Evolutionary conservation across 2,113 vertebrate genomes (phyloP).

Genomic region (Chauna torquata): DNA sequence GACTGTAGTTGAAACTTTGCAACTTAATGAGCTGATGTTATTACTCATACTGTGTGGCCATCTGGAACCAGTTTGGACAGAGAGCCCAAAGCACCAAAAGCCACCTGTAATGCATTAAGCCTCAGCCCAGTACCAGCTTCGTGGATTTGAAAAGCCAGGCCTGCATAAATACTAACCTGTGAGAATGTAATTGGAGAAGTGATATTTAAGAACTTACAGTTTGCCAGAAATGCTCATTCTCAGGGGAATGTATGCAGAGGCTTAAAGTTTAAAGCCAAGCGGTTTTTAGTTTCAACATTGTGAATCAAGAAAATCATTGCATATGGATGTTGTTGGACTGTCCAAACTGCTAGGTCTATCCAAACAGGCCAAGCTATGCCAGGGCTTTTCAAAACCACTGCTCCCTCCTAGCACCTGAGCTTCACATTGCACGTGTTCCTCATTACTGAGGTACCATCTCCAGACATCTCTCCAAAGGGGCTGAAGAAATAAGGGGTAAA

Average conservation of each 20-base stretch:
- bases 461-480: not conserved
- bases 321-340: constrained; percentile 56
- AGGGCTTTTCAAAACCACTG: constrained; percentile 10
- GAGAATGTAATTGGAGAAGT: constrained; percentile 83
- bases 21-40: constrained; percentile 78
- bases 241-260: constrained; percentile 74
- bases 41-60: constrained; percentile 79
- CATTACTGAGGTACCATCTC: not conserved
- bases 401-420: constrained; percentile 30
- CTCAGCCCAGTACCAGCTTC: constrained; percentile 71
- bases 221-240: constrained; percentile 76
- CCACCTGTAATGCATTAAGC: constrained; percentile 85
- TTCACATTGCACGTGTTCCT: not conserved
- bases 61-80: constrained; percentile 84
- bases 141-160: constrained; percentile 72
- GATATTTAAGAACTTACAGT: constrained; percentile 78
- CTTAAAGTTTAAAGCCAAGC: constrained; percentile 74
- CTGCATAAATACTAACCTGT: constrained; percentile 79
- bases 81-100: constrained; percentile 67
- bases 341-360: constrained; percentile 6
- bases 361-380: constrained; percentile 29
- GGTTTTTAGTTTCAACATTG: constrained; percentile 75
- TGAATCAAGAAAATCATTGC: constrained; percentile 68
- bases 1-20: constrained; percentile 71
- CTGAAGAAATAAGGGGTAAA: not conserved